A percentile compares a stretch with the other conserved stretches of the same genome.
Evolutionary conservation across 1,140 invertebrate species (phyloP).

Genomic region (Zaprionus ornatus): DNA sequence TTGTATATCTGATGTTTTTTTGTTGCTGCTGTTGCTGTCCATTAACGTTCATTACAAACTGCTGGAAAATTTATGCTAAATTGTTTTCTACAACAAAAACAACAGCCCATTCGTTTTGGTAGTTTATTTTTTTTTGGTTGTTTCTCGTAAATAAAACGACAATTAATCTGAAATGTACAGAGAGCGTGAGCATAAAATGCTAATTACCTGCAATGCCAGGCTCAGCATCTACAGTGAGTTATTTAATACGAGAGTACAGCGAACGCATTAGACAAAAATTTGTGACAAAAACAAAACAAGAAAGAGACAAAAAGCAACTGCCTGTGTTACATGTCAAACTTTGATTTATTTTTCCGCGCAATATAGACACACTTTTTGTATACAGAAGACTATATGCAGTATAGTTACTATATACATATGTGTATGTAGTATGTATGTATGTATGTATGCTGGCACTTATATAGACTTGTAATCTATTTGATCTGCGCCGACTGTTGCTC

Average conservation of each 20-base stretch:
- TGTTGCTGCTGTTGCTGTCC: constrained; percentile 1
- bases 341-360: constrained; percentile 78
- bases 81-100: constrained; percentile 32
- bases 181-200: constrained; percentile 73
- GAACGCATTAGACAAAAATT: constrained; percentile 38
- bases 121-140: constrained; percentile 31
- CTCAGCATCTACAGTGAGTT: constrained; percentile 57
- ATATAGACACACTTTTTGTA: constrained; percentile 68
- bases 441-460: constrained; percentile 19
- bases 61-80: constrained; percentile 49
- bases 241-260: constrained; percentile 59
- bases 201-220: constrained; percentile 72
- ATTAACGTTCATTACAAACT: constrained; percentile 25
- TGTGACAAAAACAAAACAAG: constrained; percentile 35
- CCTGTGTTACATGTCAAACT: constrained; percentile 64
- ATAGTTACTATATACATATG: not conserved
- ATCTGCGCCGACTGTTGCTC: constrained; percentile 66
- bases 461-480: constrained; percentile 71
- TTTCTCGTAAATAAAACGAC: constrained; percentile 66
- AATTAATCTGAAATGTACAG: constrained; percentile 77
- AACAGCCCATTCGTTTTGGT: constrained; percentile 30
- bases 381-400: constrained; percentile 17
- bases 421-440: constrained; percentile 9
- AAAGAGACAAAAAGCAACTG: not conserved
- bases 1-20: not conserved